Conservation (phyloP, 2,797 vertebrate species). For the Acrocephalus scirpaceus region DNA sequence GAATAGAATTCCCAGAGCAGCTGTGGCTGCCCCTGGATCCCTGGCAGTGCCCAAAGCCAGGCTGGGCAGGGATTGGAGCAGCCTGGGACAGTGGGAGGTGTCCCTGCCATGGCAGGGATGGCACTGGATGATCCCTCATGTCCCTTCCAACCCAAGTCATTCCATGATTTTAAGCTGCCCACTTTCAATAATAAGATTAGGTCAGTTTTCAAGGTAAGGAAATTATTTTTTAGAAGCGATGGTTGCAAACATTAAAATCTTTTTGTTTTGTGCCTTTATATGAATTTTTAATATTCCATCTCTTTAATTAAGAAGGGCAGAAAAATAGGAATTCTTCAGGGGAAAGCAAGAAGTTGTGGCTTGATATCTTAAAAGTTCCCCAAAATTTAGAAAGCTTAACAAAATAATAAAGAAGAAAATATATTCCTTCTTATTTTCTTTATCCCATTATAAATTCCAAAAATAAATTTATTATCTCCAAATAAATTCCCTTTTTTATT, state of each 20-base stretch:
- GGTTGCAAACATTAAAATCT: not conserved
- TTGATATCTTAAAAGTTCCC: not conserved
- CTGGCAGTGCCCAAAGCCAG: not conserved
- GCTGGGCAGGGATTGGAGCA: rapidly evolving
- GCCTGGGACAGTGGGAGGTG: not conserved
- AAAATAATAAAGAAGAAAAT: not conserved
- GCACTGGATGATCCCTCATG: not conserved
- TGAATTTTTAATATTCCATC: not conserved
- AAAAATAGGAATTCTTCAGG: not conserved
- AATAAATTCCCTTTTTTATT: not conserved
- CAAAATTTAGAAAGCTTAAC: not conserved
- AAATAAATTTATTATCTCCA: too few relatives aligned
- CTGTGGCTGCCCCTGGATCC: not conserved
- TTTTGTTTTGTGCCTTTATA: not conserved
- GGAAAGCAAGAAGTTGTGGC: not conserved
- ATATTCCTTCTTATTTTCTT: not conserved
- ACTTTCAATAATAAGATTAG: not conserved
- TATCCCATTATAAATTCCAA: too few relatives aligned
- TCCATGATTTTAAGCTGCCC: not conserved
- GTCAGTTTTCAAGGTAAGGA: not conserved
- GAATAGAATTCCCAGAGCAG: rapidly evolving
- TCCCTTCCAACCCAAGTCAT: not conserved
- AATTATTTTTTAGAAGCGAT: not conserved
- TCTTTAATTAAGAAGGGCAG: not conserved
- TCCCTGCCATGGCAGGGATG: not conserved